Evolutionary conservation across 2,113 vertebrate genomes (phyloP), one percentile per base, ranked within the genome.

Genomic region (Rana temporaria): DNA sequence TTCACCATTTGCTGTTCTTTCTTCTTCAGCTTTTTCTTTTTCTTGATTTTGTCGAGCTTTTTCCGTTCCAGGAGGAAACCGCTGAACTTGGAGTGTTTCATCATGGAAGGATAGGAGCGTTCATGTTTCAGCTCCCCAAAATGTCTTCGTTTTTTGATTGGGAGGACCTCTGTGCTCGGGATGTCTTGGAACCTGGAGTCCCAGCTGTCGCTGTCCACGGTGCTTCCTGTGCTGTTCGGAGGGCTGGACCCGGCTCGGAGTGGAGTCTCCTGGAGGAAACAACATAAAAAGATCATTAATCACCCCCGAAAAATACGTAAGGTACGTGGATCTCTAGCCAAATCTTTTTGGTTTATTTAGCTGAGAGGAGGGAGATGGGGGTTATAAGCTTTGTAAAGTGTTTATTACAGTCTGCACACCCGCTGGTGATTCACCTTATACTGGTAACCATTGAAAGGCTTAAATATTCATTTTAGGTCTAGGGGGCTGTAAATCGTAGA

Each of bases 211-310:
- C 97, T 99, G 92, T 99, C 98, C 0, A 94, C 91, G 0, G 97
- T 98, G 86, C 97, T 97, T 1, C 97, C 95, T 0, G 97, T 99
- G 88, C 98, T 99, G 90, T 97, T 99, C 20, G 97, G 96, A 0
- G 98, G 97, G 85, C 98, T 99, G 81, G 97, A 96, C 85, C 96
- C 96, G 88, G 95, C 96, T 86, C 97, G 91, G 74, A 96, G 87
- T 0, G 96, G 90, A 0, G 93, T 88, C 80, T 97, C 96, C 98
- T 99, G 78, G 32, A 73, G n/a, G 79, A 6, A 26, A 2, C 9
- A 2, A 11, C 1, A 56, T 24, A 14, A 62, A 62, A n/a, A 68
- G 11, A 19, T 17, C 1, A 48, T 11, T 0, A 48, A 48, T 12
- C 12, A 48, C 9, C 5, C 7, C 7, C n/a, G n/a, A n/a, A n/a